These are phyloP conservation scores for Paratilapia polleni DNA, from an alignment of 2,113 vertebrate species.

Conservation along the genomic window DNA sequence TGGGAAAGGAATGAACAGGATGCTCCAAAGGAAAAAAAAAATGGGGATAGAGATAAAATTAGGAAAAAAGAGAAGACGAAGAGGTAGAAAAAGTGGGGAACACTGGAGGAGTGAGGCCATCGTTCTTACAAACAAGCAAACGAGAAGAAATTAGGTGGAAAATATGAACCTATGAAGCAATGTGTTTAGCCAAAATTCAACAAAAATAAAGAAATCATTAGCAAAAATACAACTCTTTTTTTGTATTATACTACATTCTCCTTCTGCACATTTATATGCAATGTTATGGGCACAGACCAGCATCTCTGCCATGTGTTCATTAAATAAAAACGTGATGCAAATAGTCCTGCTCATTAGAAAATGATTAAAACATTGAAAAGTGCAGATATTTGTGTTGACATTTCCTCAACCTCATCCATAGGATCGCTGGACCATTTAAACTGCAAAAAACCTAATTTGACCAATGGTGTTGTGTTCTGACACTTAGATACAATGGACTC, in stretches of 20 bases:
- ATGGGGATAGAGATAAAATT: neutral
- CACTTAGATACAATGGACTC: slow-evolving; percentile 15
- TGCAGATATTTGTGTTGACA: neutral
- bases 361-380: neutral
- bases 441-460: neutral
- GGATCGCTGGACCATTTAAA: neutral
- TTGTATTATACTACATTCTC: neutral
- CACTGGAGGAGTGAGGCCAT: slow-evolving; percentile 7
- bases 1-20: slow-evolving; percentile 7
- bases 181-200: neutral
- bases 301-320: slow-evolving; percentile 2
- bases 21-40: neutral
- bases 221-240: neutral
- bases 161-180: neutral
- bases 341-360: neutral
- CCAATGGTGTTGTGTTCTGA: slow-evolving; percentile 18
- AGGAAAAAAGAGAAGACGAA: neutral
- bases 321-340: slow-evolving; percentile 12
- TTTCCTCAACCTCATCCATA: neutral
- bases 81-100: neutral
- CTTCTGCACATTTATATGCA: neutral
- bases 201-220: neutral
- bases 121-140: slow-evolving; percentile 3
- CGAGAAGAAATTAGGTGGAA: neutral
- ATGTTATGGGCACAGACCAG: neutral